Percentiles rank a stretch among this genome's conserved stretches.
phyloP scores from a whole-genome alignment of 2,888 invertebrate genomes.

The Yponomeuta cagnagella region DNA sequence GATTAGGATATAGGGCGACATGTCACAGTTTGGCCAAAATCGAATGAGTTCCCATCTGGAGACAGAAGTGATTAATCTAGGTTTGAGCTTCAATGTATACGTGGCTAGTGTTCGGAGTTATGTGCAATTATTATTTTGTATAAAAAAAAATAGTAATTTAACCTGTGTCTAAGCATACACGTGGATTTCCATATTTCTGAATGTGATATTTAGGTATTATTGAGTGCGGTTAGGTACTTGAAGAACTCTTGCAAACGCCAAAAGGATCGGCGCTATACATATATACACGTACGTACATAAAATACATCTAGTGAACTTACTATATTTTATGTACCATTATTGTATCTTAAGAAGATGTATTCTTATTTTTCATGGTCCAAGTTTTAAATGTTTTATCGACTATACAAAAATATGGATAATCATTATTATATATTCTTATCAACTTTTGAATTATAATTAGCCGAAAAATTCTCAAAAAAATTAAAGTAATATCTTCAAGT shows the following conservation, averaged over 20 bases:
- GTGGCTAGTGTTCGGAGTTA: slow-evolving; percentile 66
- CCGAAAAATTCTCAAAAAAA: slow-evolving; percentile 64
- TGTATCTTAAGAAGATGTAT: slow-evolving; percentile 75
- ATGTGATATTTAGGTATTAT: slow-evolving; percentile 76
- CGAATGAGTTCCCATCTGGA: neutral
- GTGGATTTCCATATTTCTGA: slow-evolving; percentile 76
- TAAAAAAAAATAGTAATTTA: slow-evolving; percentile 64
- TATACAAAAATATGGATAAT: slow-evolving; percentile 73
- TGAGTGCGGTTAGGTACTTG: slow-evolving; percentile 64
- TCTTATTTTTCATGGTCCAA: slow-evolving; percentile 77
- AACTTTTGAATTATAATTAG: slow-evolving; percentile 66
- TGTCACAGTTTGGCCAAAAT: neutral
- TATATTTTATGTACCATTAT: slow-evolving; percentile 75
- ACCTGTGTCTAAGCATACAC: slow-evolving; percentile 72
- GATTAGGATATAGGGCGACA: slow-evolving; percentile 1
- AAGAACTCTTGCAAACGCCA: slow-evolving; percentile 26
- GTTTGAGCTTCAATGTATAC: slow-evolving; percentile 44
- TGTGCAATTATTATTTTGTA: slow-evolving; percentile 77
- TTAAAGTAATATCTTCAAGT: slow-evolving; percentile 57
- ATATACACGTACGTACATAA: slow-evolving; percentile 62
- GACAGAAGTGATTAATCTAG: slow-evolving; percentile 1
- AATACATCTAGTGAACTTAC: slow-evolving; percentile 71
- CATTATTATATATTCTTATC: slow-evolving; percentile 75
- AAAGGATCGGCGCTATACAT: slow-evolving; percentile 32
- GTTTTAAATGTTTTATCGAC: slow-evolving; percentile 76